These are phyloP conservation scores for Tinea pellionella DNA, from an alignment of 2,888 invertebrate species.

Conservation along the genomic window DNA sequence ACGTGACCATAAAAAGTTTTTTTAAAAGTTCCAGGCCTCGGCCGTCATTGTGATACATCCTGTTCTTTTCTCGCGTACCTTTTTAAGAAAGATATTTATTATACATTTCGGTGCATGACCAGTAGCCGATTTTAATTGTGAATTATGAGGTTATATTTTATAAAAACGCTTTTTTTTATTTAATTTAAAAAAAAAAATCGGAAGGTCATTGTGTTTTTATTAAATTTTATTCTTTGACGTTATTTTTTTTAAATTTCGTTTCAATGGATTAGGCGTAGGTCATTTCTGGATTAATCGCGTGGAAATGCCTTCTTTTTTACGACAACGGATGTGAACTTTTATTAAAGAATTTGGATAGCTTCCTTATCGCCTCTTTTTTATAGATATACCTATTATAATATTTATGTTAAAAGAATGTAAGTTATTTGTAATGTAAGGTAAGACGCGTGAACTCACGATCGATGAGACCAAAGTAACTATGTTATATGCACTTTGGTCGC, in stretches of 20 bases:
- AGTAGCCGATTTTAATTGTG: slow-evolving; percentile 68
- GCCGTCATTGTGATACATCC: slow-evolving; percentile 58
- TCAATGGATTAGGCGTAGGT: slow-evolving; percentile 43
- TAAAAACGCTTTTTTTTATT: slow-evolving; percentile 35
- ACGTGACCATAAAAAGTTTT: slow-evolving; percentile 59
- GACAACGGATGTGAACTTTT: slow-evolving; percentile 42
- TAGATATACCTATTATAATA: not conserved
- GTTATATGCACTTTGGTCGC: too few species aligned
- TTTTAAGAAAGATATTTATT: slow-evolving; percentile 67
- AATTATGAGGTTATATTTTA: slow-evolving; percentile 57
- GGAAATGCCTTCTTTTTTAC: slow-evolving; percentile 27
- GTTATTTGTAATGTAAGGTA: too few species aligned
- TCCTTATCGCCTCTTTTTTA: not conserved
- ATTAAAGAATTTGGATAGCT: not conserved
- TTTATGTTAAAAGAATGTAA: too few species aligned
- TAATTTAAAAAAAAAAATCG: slow-evolving; percentile 29
- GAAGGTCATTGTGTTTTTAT: slow-evolving; percentile 59
- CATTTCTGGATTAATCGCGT: slow-evolving; percentile 38
- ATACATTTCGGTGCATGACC: slow-evolving; percentile 64
- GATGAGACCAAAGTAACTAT: too few species aligned
- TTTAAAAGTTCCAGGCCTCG: slow-evolving; percentile 37
- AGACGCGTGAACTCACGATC: too few species aligned
- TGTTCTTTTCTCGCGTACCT: slow-evolving; percentile 62
- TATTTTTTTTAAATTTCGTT: slow-evolving; percentile 29
- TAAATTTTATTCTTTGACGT: slow-evolving; percentile 40